Percentiles rank a stretch among this genome's conserved stretches.
Conservation (phyloP, 1,140 invertebrate species). For the Dolichoris vasculosae region DNA sequence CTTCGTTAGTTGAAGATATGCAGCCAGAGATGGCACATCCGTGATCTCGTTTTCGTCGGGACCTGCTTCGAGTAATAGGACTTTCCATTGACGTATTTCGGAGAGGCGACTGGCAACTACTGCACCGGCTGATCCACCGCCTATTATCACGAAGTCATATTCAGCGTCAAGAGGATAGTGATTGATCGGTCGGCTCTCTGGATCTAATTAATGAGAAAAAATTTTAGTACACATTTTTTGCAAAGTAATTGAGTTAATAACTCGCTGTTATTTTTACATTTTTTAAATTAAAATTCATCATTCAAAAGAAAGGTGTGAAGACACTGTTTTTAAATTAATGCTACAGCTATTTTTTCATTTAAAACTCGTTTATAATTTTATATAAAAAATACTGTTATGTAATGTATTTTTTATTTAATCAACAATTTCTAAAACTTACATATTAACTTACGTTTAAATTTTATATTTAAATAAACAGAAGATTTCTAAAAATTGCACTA, state of each 20-base stretch:
- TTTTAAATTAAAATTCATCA: too few species aligned
- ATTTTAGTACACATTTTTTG: not conserved
- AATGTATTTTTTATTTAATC: too few species aligned
- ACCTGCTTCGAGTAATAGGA: slow-evolving; percentile 93
- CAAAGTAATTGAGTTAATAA: not conserved
- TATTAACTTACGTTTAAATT: not conserved
- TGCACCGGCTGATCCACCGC: slow-evolving; percentile 93
- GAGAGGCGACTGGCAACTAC: slow-evolving; percentile 93
- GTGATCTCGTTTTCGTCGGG: slow-evolving; percentile 93
- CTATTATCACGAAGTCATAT: slow-evolving; percentile 91
- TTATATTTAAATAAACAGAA: not conserved
- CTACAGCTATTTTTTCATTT: too few species aligned
- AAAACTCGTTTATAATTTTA: too few species aligned
- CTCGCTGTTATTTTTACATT: not conserved
- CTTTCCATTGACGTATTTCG: slow-evolving; percentile 86
- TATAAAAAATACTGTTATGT: too few species aligned
- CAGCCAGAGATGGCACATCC: slow-evolving; percentile 90
- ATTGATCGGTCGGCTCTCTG: slow-evolving; percentile 82
- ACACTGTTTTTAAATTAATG: too few species aligned
- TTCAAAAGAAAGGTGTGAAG: too few species aligned
- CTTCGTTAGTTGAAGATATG: slow-evolving; percentile 89
- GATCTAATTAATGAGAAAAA: slow-evolving; percentile 74
- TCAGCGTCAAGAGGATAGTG: slow-evolving; percentile 76
- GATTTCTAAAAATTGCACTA: not conserved
- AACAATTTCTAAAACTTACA: too few species aligned